phyloP scores from a whole-genome alignment of 2,797 vertebrate genomes.

The Crocodylus rhombifer region DNA sequence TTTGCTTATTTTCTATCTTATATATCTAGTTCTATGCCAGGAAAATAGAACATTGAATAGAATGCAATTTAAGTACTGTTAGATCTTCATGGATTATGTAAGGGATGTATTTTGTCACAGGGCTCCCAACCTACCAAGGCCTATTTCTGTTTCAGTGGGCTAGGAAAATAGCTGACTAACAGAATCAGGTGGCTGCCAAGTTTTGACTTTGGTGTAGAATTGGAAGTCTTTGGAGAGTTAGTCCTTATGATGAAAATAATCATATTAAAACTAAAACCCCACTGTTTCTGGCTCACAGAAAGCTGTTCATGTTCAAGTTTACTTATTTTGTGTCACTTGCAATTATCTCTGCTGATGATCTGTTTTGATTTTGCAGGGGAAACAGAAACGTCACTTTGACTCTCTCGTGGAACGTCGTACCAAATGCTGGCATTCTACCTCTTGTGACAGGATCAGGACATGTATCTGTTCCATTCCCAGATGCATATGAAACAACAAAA shows the following conservation, averaged over 20 bases:
- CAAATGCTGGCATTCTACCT: conserved; percentile 96
- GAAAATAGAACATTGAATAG: accelerated
- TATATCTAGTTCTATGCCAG: not conserved
- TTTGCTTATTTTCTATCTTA: not conserved
- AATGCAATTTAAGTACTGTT: not conserved
- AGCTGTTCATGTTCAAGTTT: not conserved
- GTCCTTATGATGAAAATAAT: not conserved
- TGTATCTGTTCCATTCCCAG: conserved; percentile 93
- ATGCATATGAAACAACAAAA: conserved; percentile 92
- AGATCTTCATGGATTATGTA: not conserved
- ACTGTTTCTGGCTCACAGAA: not conserved
- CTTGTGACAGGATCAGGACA: conserved; percentile 94
- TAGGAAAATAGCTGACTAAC: not conserved
- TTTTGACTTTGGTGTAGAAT: not conserved
- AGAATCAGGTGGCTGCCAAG: not conserved
- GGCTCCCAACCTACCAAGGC: not conserved
- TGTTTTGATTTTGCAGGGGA: conserved; percentile 83
- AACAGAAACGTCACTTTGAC: conserved; percentile 97
- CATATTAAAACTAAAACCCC: not conserved
- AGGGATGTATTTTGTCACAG: not conserved
- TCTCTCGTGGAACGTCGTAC: conserved; percentile 97
- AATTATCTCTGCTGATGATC: conserved; percentile 49
- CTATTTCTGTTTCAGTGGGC: not conserved
- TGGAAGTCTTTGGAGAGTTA: not conserved
- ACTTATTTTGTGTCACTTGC: not conserved